A percentile compares a stretch with the other conserved stretches of the same genome.
These are phyloP conservation scores for Hedychridium roseum DNA, from an alignment of 2,888 invertebrate genomes.

Conservation along the genomic window DNA sequence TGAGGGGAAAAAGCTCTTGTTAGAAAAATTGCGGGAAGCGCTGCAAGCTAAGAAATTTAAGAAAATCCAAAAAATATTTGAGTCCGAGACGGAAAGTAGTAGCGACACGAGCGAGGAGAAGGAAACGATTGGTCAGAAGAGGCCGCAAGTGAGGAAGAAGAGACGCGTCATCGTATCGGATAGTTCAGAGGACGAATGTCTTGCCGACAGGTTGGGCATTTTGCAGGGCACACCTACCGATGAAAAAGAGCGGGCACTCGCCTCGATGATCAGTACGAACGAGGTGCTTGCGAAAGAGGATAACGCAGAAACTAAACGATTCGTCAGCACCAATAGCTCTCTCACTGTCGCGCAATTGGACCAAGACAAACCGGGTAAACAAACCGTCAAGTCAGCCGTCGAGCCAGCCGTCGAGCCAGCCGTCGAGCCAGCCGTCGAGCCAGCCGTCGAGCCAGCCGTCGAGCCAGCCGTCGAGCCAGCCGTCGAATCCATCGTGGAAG, in stretches of 20 bases:
- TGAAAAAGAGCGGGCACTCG: conserved; percentile 15
- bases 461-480: no score
- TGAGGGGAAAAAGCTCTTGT: conserved; percentile 57
- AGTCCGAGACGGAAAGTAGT: conserved; percentile 66
- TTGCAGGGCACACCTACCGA: conserved; percentile 15
- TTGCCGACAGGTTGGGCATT: conserved; percentile 39
- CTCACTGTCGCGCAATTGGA: no score
- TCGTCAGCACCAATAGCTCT: no score
- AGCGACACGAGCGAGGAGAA: conserved; percentile 51
- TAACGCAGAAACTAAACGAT: no score
- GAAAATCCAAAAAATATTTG: conserved; percentile 68
- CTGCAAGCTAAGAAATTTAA: conserved; percentile 62
- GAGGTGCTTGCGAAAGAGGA: no score
- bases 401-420: no score
- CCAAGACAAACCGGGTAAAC: no score
- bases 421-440: no score
- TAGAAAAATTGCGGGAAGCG: conserved; percentile 62
- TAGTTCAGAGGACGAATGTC: conserved; percentile 51
- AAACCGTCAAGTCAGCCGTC: no score
- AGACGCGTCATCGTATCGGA: conserved; percentile 51
- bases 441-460: no score
- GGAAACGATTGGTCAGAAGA: conserved; percentile 30
- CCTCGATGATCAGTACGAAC: no score
- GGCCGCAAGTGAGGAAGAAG: conserved; percentile 35
- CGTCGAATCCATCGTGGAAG: no score